Conservation (phyloP, 1,140 invertebrate species). For the Panagrolaimus sp. region DNA sequence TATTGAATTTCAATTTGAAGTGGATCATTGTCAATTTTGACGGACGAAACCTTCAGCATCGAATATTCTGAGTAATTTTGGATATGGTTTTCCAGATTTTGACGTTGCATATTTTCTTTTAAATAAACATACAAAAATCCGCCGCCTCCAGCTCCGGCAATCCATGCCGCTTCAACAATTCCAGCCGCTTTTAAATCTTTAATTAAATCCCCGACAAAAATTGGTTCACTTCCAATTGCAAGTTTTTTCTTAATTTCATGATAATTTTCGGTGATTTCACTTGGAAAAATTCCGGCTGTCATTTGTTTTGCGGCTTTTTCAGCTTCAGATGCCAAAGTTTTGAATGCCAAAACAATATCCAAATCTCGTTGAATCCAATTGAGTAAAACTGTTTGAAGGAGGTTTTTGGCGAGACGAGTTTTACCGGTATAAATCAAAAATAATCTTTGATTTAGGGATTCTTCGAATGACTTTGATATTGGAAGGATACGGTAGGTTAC, state of each 20-base stretch:
- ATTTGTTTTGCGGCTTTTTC: constrained; percentile 24
- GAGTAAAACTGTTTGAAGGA: constrained; percentile 35
- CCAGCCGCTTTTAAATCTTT: constrained; percentile 15
- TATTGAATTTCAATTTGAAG: neutral
- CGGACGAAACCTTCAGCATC: neutral
- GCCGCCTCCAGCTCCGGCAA: constrained; percentile 46
- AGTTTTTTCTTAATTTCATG: constrained; percentile 39
- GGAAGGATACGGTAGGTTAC: neutral
- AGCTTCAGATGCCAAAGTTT: constrained; percentile 21
- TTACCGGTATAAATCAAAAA: constrained; percentile 47
- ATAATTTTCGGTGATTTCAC: constrained; percentile 24
- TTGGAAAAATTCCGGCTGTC: constrained; percentile 17
- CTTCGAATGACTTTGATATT: constrained; percentile 15
- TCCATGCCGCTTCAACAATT: constrained; percentile 31
- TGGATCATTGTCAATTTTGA: constrained; percentile 6
- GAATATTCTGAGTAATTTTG: neutral
- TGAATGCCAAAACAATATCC: constrained; percentile 18
- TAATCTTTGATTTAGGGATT: constrained; percentile 33
- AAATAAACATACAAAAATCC: constrained; percentile 45
- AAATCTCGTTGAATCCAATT: constrained; percentile 30
- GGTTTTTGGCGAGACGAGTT: constrained; percentile 48
- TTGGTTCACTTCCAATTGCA: constrained; percentile 31
- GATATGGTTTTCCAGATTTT: constrained; percentile 22
- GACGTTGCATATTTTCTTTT: constrained; percentile 1
- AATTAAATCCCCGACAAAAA: constrained; percentile 27